These are phyloP conservation scores for Eupithecia tripunctaria DNA, from an alignment of 2,888 invertebrate species.

Conservation along the genomic window DNA sequence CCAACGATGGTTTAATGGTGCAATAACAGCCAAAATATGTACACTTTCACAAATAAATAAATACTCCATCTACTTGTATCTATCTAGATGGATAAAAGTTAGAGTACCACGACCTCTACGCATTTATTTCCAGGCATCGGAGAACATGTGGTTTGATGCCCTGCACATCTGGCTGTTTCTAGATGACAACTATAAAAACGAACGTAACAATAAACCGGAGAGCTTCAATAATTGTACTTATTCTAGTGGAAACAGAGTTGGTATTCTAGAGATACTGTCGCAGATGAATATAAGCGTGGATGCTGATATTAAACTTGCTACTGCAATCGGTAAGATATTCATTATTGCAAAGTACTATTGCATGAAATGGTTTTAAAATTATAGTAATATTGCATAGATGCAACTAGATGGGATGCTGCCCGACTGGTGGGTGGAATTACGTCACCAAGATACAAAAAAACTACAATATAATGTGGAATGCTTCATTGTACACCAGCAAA, in stretches of 20 bases:
- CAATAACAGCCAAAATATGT: too few relatives aligned
- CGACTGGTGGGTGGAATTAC: too few relatives aligned
- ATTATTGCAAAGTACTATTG: neutral
- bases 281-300: conserved; percentile 61
- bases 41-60: too few relatives aligned
- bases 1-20: too few relatives aligned
- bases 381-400: too few relatives aligned
- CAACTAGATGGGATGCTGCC: too few relatives aligned
- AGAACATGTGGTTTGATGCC: conserved; percentile 54
- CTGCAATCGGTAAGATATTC: conserved; percentile 38
- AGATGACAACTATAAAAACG: conserved; percentile 31
- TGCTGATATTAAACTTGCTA: conserved; percentile 57
- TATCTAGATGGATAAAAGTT: too few relatives aligned
- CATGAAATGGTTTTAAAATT: neutral
- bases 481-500: too few relatives aligned
- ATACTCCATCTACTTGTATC: too few relatives aligned
- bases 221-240: neutral
- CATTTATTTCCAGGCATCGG: conserved; percentile 59
- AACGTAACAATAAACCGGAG: conserved; percentile 6
- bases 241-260: conserved; percentile 20
- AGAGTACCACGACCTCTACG: too few relatives aligned
- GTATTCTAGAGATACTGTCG: conserved; percentile 38
- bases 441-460: too few relatives aligned
- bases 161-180: conserved; percentile 64
- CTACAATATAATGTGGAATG: too few relatives aligned